Conservation (phyloP, 2,797 vertebrate genomes). For the Morus bassanus region DNA sequence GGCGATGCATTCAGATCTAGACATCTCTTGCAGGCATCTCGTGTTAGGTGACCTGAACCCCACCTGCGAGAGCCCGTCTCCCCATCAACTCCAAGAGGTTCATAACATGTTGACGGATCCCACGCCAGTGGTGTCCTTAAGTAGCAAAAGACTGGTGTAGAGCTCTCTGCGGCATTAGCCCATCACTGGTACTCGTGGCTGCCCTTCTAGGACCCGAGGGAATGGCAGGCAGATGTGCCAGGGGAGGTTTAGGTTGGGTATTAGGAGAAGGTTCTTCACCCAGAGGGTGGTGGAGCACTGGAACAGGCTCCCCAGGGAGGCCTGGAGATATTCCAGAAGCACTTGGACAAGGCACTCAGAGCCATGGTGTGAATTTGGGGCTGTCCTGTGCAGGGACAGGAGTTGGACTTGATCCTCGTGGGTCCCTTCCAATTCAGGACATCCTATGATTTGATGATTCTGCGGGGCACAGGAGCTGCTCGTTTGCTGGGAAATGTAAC, state of each 20-base stretch:
- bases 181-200: rapidly evolving
- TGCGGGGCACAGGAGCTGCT: background rate
- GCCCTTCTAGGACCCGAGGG: background rate
- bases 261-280: too few species aligned
- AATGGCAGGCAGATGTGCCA: too few species aligned
- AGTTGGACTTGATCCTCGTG: too few species aligned
- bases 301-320: too few species aligned
- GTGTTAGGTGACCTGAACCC: background rate
- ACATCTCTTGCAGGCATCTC: background rate
- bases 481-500: background rate
- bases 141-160: background rate
- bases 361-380: too few species aligned
- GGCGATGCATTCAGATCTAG: background rate
- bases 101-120: background rate
- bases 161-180: background rate
- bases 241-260: too few species aligned
- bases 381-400: too few species aligned
- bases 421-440: too few species aligned
- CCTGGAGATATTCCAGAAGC: too few species aligned
- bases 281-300: too few species aligned
- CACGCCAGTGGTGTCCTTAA: background rate
- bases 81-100: background rate
- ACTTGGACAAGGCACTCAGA: too few species aligned
- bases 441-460: too few species aligned
- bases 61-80: background rate